Conservation (phyloP, 2,797 vertebrate genomes). For the Tragopan temminckii region DNA sequence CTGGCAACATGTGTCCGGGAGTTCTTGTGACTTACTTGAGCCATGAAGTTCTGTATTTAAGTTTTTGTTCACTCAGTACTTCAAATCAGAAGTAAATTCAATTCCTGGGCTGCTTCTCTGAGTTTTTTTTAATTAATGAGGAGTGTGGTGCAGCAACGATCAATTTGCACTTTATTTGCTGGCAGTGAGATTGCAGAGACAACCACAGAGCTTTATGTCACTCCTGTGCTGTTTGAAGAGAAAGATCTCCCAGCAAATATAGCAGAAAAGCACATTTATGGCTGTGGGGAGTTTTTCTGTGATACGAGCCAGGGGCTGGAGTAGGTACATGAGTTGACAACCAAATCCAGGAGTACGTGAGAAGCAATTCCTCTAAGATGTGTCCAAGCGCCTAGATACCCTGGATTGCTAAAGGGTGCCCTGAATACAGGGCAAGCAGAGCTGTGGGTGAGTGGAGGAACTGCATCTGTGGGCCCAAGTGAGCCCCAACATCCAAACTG, state of each 20-base stretch:
- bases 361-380: background rate
- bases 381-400: background rate
- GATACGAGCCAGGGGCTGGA: background rate
- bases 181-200: background rate
- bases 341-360: background rate
- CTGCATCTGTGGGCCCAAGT: background rate
- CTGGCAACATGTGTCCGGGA: background rate
- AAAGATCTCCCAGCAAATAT: background rate
- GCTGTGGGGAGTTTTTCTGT: background rate
- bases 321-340: background rate
- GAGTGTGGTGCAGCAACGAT: background rate
- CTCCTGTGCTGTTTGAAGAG: background rate
- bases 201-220: background rate
- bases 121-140: background rate
- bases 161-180: slow-evolving; percentile 4
- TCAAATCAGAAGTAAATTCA: background rate
- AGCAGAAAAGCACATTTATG: background rate
- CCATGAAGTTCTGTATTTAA: background rate
- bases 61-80: background rate
- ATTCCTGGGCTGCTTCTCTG: background rate
- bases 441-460: background rate
- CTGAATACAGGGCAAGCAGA: background rate
- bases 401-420: background rate
- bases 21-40: background rate
- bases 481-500: background rate